Evolutionary conservation across 2,888 invertebrate species (phyloP).

Genomic region (Yponomeuta sedellus): DNA sequence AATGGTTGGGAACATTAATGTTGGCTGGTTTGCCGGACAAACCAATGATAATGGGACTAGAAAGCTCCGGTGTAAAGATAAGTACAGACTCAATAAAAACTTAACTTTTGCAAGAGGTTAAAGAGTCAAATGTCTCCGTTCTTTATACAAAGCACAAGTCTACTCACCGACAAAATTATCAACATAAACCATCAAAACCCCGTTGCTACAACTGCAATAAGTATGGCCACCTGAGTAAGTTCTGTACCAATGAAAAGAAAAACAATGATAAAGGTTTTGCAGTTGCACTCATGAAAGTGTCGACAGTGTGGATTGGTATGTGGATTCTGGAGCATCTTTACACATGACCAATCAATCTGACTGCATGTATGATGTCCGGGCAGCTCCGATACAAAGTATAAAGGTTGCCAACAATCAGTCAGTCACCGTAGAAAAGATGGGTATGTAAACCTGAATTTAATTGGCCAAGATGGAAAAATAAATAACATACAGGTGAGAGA

Average conservation of each 20-base stretch:
- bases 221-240: too few relatives aligned
- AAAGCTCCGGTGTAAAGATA: slow-evolving; percentile 16
- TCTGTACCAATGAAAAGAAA: too few relatives aligned
- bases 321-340: too few relatives aligned
- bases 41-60: slow-evolving; percentile 24
- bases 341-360: too few relatives aligned
- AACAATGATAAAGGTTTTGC: too few relatives aligned
- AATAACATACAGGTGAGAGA: slow-evolving; percentile 22
- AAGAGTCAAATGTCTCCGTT: not conserved
- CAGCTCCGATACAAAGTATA: too few relatives aligned
- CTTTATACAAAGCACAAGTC: not conserved
- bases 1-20: slow-evolving; percentile 25
- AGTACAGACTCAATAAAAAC: slow-evolving; percentile 15
- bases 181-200: slow-evolving; percentile 22
- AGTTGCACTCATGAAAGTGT: too few relatives aligned
- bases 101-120: slow-evolving; percentile 16
- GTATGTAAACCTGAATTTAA: too few relatives aligned
- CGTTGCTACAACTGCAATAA: slow-evolving; percentile 26
- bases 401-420: too few relatives aligned
- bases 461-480: not conserved
- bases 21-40: slow-evolving; percentile 23
- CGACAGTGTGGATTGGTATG: too few relatives aligned
- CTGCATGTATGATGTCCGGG: too few relatives aligned
- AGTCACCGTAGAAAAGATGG: too few relatives aligned
- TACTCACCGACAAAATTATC: not conserved